phyloP scores from a whole-genome alignment of 2,113 vertebrate genomes.

The Melanostigma gelatinosum region DNA sequence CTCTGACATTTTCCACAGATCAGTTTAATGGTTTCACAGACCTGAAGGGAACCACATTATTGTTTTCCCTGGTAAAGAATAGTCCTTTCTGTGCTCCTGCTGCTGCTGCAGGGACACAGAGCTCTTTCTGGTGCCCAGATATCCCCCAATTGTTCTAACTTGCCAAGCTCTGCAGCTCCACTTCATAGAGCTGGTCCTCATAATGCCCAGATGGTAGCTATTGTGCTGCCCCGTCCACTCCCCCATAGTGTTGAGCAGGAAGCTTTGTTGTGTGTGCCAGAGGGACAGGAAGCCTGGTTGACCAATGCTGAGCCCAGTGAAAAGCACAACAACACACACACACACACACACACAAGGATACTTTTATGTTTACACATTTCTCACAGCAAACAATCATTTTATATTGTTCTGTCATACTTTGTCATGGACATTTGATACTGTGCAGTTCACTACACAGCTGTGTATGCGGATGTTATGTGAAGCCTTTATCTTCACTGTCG shows the following conservation, averaged over 20 bases:
- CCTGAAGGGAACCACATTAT: constrained; percentile 32
- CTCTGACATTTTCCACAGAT: constrained; percentile 1
- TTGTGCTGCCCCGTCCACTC: constrained; percentile 77
- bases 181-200: constrained; percentile 68
- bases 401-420: constrained; percentile 9
- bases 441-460: not conserved
- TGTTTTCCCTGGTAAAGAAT: constrained; percentile 54
- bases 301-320: constrained; percentile 71
- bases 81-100: constrained; percentile 60
- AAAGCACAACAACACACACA: constrained; percentile 52
- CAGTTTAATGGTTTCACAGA: constrained; percentile 12
- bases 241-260: constrained; percentile 78
- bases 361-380: constrained; percentile 41
- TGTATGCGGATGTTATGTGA: not conserved
- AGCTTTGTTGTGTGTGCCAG: constrained; percentile 80
- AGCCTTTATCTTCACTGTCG: constrained; percentile 4
- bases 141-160: constrained; percentile 69
- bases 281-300: constrained; percentile 78
- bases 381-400: constrained; percentile 4
- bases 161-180: constrained; percentile 72
- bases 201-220: constrained; percentile 85
- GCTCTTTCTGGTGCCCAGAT: constrained; percentile 64
- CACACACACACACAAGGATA: constrained; percentile 53
- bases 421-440: not conserved
- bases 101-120: constrained; percentile 62